Evolutionary conservation across 2,888 invertebrate genomes (phyloP).

Genomic region (Euzetes globulus): DNA sequence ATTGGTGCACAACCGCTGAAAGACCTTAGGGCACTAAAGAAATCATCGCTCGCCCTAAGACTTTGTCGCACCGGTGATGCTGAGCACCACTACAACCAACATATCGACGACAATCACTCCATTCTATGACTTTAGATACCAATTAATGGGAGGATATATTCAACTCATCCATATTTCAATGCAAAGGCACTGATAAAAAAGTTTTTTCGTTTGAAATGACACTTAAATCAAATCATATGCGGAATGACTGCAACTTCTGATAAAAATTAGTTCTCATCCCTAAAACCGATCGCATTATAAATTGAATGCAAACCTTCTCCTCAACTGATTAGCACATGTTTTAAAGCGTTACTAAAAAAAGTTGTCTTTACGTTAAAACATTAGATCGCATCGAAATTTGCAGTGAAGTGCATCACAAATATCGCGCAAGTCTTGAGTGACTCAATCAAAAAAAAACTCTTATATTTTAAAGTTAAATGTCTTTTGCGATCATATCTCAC

Average conservation of each 20-base stretch:
- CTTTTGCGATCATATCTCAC: slow-evolving; percentile 13
- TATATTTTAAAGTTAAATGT: neutral
- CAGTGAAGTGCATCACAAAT: slow-evolving; percentile 24
- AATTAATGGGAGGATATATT: neutral
- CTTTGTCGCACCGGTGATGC: slow-evolving; percentile 14
- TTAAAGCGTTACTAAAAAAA: slow-evolving; percentile 17
- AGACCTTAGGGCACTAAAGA: slow-evolving; percentile 23
- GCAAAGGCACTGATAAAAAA: no score
- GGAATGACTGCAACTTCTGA: neutral
- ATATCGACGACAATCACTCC: neutral
- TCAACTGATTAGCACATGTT: slow-evolving; percentile 23
- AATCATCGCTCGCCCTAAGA: slow-evolving; percentile 20
- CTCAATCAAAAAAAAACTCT: neutral
- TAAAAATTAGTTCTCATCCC: neutral
- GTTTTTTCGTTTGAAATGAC: no score
- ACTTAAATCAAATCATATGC: no score
- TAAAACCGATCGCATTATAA: no score
- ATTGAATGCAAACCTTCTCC: neutral
- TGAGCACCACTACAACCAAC: neutral
- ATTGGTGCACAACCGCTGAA: neutral
- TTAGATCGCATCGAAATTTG: neutral
- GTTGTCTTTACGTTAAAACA: slow-evolving; percentile 18
- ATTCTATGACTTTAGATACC: neutral
- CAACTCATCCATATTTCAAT: no score
- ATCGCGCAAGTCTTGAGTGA: slow-evolving; percentile 16